Evolutionary conservation across 2,797 vertebrate genomes (phyloP).

Genomic region (Oreochromis mossambicus): DNA sequence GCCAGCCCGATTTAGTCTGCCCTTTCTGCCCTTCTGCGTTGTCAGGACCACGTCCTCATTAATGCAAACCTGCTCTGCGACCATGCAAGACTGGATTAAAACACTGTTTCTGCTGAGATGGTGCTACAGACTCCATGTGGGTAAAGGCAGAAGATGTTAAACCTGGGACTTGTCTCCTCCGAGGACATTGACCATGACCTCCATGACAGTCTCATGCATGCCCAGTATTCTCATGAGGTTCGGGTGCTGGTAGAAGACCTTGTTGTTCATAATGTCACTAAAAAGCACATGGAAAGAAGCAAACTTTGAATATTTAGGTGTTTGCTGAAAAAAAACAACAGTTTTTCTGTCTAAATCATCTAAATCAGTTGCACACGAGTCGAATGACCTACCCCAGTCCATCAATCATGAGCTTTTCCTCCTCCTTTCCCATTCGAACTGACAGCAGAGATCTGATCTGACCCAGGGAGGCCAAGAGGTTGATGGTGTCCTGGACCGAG

Average conservation of each 20-base stretch:
- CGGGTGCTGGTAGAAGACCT: constrained; percentile 98
- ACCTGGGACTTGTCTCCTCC: constrained; percentile 97
- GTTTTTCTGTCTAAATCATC: not conserved
- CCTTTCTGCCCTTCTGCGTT: constrained; percentile 3
- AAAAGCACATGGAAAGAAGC: not conserved
- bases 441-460: constrained; percentile 95
- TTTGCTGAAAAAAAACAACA: fast-evolving
- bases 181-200: constrained; percentile 98
- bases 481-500: constrained; percentile 91
- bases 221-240: constrained; percentile 98
- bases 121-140: not conserved
- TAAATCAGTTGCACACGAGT: not conserved
- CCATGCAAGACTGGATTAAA: not conserved
- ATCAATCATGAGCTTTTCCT: constrained; percentile 96
- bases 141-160: constrained; percentile 25
- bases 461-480: constrained; percentile 89
- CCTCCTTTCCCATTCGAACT: constrained; percentile 96
- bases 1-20: not conserved
- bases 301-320: not conserved
- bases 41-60: constrained; percentile 19
- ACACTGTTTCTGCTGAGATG: not conserved
- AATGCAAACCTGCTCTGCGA: not conserved
- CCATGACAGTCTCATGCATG: constrained; percentile 99
- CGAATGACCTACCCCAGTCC: constrained; percentile 84
- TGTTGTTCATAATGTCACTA: constrained; percentile 99